Evolutionary conservation across 2,797 vertebrate species (phyloP), one percentile per base, ranked within the genome.

Genomic region (Ciconia nigra): DNA sequence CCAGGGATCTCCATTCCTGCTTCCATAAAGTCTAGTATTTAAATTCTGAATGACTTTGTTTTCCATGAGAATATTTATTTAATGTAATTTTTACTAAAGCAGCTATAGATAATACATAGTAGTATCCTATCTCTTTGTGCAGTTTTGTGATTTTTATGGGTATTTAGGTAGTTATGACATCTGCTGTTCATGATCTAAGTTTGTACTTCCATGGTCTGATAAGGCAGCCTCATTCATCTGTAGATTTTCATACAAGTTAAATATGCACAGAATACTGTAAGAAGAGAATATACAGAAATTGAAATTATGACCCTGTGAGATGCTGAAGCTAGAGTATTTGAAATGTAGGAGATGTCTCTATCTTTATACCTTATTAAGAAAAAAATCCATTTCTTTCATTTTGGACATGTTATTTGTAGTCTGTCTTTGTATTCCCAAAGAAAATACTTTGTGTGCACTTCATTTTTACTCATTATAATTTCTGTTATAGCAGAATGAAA

Each of bases 381-480:
- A 91, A 83, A 61, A 14, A 12, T 55, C 55, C 2, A 14, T 35
- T 54, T 49, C 20, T 82, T 74, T 93, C 51, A 31, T 87, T 92
- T 94, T 88, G 77, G 63, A 42, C 22, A 31, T 0, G 8, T 57
- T 92, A 71, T 88, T 74, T 47, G 62, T 44, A 87, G 66, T 31
- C 62, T 79, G 49, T 44, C 42, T 92, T 62, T 88, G 42, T 73
- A 42, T 83, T 92, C 28, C 39, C 52, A 67, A 71, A 84, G 78
- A 87, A 94, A 89, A 79, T 84, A 57, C 52, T 76, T 84, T 1
- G 10, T 76, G 66, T 55, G 41, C 55, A 25, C 47, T 95, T 88
- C 42, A 54, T 47, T 95, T 95, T 88, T 87, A n/a, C 52, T 90
- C 41, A 46, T 87, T 89, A 59, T 90, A 59, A 67, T 83, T 96